Conservation (phyloP, 2,888 invertebrate genomes). For the Conistra vaccinii region DNA sequence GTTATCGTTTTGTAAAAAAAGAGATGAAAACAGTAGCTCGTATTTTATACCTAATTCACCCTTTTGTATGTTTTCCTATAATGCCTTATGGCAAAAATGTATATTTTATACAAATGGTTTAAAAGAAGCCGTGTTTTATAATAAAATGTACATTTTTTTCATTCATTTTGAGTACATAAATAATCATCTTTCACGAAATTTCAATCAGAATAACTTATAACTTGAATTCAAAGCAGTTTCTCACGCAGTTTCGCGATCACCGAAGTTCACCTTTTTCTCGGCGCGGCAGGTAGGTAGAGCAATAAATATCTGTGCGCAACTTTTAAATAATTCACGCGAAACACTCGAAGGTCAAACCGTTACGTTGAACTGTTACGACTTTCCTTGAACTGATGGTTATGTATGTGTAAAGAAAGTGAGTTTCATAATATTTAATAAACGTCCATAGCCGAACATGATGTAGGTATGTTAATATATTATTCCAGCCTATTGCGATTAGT, state of each 20-base stretch:
- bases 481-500: not conserved
- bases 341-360: slow-evolving; percentile 38
- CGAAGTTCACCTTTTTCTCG: slow-evolving; percentile 48
- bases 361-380: slow-evolving; percentile 34
- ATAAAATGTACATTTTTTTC: not conserved
- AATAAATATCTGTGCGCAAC: slow-evolving; percentile 67
- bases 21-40: not conserved
- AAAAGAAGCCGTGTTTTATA: too few species aligned
- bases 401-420: not conserved
- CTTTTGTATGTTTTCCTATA: not conserved
- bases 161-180: not conserved
- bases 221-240: slow-evolving; percentile 27
- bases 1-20: not conserved
- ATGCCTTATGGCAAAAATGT: not conserved
- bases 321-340: slow-evolving; percentile 66
- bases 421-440: not conserved
- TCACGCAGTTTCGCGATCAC: slow-evolving; percentile 41
- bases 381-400: slow-evolving; percentile 12
- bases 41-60: not conserved
- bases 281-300: slow-evolving; percentile 37
- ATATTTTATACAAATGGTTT: not conserved
- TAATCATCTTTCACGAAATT: slow-evolving; percentile 10
- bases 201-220: slow-evolving; percentile 29
- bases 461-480: not conserved
- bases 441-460: not conserved